Base-by-base conservation (phyloP, 2,797 vertebrate genomes). In the Clarias fuscus region DNA sequence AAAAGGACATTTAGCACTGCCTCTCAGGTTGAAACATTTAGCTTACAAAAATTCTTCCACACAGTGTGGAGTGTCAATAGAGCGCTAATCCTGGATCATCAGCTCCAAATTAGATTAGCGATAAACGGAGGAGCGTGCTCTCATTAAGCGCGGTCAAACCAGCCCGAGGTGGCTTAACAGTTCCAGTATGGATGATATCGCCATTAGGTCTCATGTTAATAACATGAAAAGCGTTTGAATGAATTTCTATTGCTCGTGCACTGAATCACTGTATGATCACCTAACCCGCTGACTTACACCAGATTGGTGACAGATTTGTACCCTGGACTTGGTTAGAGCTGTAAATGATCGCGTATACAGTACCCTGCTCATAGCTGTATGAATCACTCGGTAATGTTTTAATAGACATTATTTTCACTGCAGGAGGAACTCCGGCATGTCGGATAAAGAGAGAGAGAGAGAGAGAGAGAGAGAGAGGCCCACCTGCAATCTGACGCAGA, bases 251-350 rank as follows among this genome's bases (percentile, higher is more conserved):
- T 80, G 4, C 53, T 59, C 30, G 27, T 8, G 7, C 73, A 76
- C 48, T 58, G 53, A 5, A 73, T 48, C 20, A 24, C 43, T 73
- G 24, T 40, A 73, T 65, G 53, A 70, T 24, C 30, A 22, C 58
- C 67, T 78, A 58, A 87, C 82, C 70, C n/a, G 43, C 13, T 83
- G 37, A 75, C 85, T 79, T 71, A 70, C 61, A 27, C 76, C 76
- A 33, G 33, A 33, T 33, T 33, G 33, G 33, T 37, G 86, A 87
- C 86, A 64, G 30, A 43, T 65, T 65, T 80, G 80, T 83, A 78
- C 71, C 82, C 87, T 75, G 65, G 82, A 87, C 85, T 85, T 89
- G 83, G 88, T 87, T 87, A 70, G 84, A 88, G 85, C 68, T 65
- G 59, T 92, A 92, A 91, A 90, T 88, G 88, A 82, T 40, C 15